Evolutionary conservation across 2,888 invertebrate species (phyloP).

Genomic region (Eupithecia pulchellata): DNA sequence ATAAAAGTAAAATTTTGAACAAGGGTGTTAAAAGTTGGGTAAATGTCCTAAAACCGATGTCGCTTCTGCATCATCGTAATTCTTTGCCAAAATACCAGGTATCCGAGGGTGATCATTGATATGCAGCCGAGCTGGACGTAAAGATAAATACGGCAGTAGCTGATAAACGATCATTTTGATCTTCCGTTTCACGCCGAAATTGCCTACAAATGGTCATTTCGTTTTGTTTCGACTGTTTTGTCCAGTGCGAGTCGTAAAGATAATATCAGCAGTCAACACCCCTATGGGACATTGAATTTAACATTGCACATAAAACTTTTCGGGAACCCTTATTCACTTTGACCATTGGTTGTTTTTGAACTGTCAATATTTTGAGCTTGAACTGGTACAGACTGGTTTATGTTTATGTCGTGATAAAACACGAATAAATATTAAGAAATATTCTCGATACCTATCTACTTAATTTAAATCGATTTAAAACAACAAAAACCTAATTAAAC

Average conservation of each 20-base stretch:
- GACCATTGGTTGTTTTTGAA: not conserved
- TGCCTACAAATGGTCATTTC: constrained; percentile 27
- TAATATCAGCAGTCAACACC: constrained; percentile 21
- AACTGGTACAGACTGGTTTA: not conserved
- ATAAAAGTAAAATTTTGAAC: not conserved
- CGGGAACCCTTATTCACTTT: constrained; percentile 1
- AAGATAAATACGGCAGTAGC: constrained; percentile 39
- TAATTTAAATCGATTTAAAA: no score
- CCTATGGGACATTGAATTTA: constrained; percentile 17
- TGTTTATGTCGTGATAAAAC: not conserved
- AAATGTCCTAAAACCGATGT: not conserved
- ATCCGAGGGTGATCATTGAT: constrained; percentile 37
- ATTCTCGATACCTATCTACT: no score
- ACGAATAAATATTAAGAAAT: not conserved
- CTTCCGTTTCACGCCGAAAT: constrained; percentile 29
- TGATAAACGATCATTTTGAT: constrained; percentile 37
- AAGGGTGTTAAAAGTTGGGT: not conserved
- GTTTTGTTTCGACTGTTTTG: constrained; percentile 19
- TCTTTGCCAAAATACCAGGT: constrained; percentile 27
- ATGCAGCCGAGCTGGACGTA: constrained; percentile 37
- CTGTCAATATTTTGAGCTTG: constrained; percentile 1
- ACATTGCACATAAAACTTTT: constrained; percentile 6
- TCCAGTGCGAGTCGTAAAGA: constrained; percentile 23
- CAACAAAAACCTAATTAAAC: no score
- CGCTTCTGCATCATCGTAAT: constrained; percentile 2